A percentile compares a stretch with the other conserved stretches of the same genome.
Conservation (phyloP, 2,797 vertebrate species). For the Lateolabrax maculatus region DNA sequence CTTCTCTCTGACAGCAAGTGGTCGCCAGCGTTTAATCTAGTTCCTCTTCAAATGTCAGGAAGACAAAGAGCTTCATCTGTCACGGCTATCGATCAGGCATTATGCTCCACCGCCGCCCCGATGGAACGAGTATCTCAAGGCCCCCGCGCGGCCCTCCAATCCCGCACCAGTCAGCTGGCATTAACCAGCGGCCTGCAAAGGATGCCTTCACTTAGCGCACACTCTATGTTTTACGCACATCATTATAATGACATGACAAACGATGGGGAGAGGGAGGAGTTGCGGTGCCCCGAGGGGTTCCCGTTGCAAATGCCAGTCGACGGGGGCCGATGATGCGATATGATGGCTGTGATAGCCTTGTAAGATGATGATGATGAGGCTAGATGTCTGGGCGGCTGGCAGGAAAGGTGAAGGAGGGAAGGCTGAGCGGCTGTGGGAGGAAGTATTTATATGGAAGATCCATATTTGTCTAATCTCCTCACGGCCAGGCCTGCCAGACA, state of each 20-base stretch:
- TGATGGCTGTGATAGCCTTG: conserved; percentile 70
- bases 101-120: conserved; percentile 46
- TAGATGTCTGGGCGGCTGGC: conserved; percentile 56
- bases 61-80: conserved; percentile 82
- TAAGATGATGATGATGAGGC: conserved; percentile 59
- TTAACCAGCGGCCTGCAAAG: conserved; percentile 62
- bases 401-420: conserved; percentile 60
- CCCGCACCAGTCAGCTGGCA: conserved; percentile 64
- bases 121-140: conserved; percentile 65
- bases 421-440: conserved; percentile 35
- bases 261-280: conserved; percentile 52
- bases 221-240: conserved; percentile 61
- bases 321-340: conserved; percentile 58
- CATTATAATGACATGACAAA: conserved; percentile 74
- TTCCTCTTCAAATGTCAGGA: conserved; percentile 83
- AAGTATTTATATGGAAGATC: conserved; percentile 66
- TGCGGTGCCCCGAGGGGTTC: conserved; percentile 60
- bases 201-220: conserved; percentile 54
- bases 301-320: conserved; percentile 64
- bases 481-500: conserved; percentile 50
- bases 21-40: conserved; percentile 77
- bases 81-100: conserved; percentile 80
- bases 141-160: conserved; percentile 42
- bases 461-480: conserved; percentile 71
- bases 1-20: conserved; percentile 61